phyloP scores from a whole-genome alignment of 1,140 invertebrate species.

The Proctacanthus coquilletti region DNA sequence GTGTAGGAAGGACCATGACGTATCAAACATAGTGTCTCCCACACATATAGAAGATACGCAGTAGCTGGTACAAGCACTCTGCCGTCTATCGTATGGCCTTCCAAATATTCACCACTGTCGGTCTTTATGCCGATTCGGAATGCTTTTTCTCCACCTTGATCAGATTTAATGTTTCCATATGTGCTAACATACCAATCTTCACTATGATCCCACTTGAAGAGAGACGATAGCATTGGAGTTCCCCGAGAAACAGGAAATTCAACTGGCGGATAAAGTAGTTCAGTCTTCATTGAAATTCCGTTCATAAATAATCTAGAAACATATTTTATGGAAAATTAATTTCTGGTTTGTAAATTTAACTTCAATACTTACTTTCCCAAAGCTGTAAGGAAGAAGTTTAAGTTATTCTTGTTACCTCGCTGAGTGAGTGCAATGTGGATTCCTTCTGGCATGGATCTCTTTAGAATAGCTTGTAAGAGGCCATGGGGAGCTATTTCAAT shows the following conservation, averaged over 20 bases:
- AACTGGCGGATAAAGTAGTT: conserved; percentile 43
- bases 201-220: conserved; percentile 83
- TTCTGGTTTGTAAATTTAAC: background rate
- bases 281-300: conserved; percentile 31
- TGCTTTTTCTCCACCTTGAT: conserved; percentile 38
- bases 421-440: conserved; percentile 67
- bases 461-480: conserved; percentile 54
- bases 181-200: conserved; percentile 46
- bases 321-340: background rate
- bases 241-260: conserved; percentile 63
- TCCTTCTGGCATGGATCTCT: conserved; percentile 38
- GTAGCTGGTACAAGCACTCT: conserved; percentile 80
- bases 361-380: conserved; percentile 49
- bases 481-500: conserved; percentile 75
- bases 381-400: conserved; percentile 47
- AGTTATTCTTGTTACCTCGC: conserved; percentile 52
- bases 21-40: conserved; percentile 75
- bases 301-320: conserved; percentile 31
- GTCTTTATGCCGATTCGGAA: conserved; percentile 45
- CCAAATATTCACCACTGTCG: conserved; percentile 57
- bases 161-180: conserved; percentile 28
- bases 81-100: conserved; percentile 77
- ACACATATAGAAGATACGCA: conserved; percentile 68
- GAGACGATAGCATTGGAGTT: conserved; percentile 58
- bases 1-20: conserved; percentile 46